These are phyloP conservation scores for Cyanistes caeruleus DNA, from an alignment of 2,113 vertebrate species.

Conservation along the genomic window DNA sequence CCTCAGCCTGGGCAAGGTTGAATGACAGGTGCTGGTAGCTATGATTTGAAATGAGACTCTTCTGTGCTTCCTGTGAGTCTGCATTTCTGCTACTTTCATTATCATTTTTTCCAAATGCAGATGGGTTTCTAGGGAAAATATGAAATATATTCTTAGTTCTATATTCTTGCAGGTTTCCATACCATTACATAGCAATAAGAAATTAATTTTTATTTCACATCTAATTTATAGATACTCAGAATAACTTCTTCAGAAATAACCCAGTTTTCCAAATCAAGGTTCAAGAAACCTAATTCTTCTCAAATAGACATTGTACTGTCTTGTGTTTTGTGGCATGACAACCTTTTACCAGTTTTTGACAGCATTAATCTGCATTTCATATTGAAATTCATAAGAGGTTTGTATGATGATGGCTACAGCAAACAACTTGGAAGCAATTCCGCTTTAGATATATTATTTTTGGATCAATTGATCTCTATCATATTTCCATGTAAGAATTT, in stretches of 20 bases:
- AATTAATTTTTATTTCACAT: not conserved
- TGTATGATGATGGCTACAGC: not conserved
- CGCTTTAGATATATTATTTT: not conserved
- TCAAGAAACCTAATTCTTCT: not conserved
- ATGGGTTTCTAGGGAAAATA: not conserved
- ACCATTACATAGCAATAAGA: not conserved
- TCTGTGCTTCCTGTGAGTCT: not conserved
- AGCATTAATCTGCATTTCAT: not conserved
- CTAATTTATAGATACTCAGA: not conserved
- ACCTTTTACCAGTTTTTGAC: not conserved
- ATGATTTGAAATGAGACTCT: not conserved
- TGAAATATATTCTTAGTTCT: not conserved
- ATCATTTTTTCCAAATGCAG: not conserved
- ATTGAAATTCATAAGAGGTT: not conserved
- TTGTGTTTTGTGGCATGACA: not conserved
- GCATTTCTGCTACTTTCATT: not conserved
- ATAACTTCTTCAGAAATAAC: not conserved
- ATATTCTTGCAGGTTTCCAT: not conserved
- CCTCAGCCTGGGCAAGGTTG: not conserved
- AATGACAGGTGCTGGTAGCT: not conserved
- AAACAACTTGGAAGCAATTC: not conserved
- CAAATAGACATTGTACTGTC: not conserved
- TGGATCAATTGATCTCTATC: not conserved
- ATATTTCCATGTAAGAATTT: not conserved
- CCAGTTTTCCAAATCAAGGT: not conserved